A percentile compares a stretch with the other conserved stretches of the same genome.
Evolutionary conservation across 1,140 invertebrate genomes (phyloP).

Genomic region (Pinna nobilis): DNA sequence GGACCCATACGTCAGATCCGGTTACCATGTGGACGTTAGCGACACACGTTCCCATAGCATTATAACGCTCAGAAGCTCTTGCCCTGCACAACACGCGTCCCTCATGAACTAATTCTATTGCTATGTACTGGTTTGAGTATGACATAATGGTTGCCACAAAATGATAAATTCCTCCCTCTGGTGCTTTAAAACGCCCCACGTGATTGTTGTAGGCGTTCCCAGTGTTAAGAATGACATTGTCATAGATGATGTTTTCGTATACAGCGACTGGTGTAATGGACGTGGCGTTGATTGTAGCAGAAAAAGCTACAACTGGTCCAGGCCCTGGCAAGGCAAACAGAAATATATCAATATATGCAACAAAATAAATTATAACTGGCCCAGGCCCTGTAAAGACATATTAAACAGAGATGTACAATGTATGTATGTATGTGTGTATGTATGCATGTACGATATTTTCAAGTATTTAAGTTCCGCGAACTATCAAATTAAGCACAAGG

Average conservation of each 20-base stretch:
- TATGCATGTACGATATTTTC: no score
- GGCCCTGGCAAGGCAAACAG: no score
- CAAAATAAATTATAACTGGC: no score
- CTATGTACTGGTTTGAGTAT: constrained; percentile 5
- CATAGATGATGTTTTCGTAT: constrained; percentile 14
- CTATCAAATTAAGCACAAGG: no score
- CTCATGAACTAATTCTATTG: constrained; percentile 2
- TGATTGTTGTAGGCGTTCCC: constrained; percentile 6
- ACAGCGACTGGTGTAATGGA: not conserved
- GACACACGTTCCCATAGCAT: constrained; percentile 13
- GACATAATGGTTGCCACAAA: constrained; percentile 12
- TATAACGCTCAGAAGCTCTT: constrained; percentile 1
- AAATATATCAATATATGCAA: no score
- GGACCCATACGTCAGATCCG: constrained; percentile 14
- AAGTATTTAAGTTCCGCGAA: no score
- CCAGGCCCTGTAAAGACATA: no score
- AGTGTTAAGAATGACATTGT: not conserved
- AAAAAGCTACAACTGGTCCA: constrained; percentile 1
- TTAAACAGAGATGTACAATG: no score
- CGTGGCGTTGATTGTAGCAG: not conserved
- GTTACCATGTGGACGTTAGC: not conserved
- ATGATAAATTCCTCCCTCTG: constrained; percentile 16
- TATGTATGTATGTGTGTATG: no score
- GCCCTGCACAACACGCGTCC: not conserved
- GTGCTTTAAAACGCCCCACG: constrained; percentile 12